phyloP scores from a whole-genome alignment of 2,888 invertebrate genomes.

The Orthosia gracilis region DNA sequence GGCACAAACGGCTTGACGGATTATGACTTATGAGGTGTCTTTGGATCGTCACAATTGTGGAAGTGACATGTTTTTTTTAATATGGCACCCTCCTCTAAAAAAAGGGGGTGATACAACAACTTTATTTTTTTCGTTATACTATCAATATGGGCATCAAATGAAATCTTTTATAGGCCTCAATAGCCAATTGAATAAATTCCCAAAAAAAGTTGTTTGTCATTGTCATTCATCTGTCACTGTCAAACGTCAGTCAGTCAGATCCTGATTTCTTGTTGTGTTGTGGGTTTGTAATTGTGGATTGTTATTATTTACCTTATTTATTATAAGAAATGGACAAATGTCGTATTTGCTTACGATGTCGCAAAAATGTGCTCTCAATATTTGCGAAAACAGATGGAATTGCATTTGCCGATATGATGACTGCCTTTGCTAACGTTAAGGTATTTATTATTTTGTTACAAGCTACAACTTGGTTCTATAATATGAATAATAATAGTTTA shows the following conservation, averaged over 20 bases:
- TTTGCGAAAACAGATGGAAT: conserved; percentile 65
- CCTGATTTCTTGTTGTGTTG: background rate
- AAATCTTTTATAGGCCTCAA: too few species aligned
- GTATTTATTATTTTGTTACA: conserved; percentile 56
- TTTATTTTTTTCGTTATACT: too few species aligned
- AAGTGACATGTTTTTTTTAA: too few species aligned
- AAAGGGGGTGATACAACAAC: too few species aligned
- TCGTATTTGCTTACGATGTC: conserved; percentile 76
- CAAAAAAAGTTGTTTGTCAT: background rate
- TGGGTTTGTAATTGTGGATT: background rate
- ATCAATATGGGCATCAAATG: too few species aligned
- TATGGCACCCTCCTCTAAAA: too few species aligned
- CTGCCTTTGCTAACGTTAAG: conserved; percentile 74
- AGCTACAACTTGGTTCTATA: background rate
- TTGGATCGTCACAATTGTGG: too few species aligned
- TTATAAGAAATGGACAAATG: conserved; percentile 80
- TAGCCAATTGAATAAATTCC: too few species aligned
- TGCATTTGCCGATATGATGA: conserved; percentile 75
- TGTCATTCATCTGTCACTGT: background rate
- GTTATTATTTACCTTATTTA: too few species aligned
- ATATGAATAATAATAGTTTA: background rate
- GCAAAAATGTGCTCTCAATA: conserved; percentile 71
- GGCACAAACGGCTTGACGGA: too few species aligned
- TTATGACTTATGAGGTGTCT: too few species aligned
- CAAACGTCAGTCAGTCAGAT: background rate